Conservation (phyloP, 2,888 invertebrate genomes). For the Emesis russula region DNA sequence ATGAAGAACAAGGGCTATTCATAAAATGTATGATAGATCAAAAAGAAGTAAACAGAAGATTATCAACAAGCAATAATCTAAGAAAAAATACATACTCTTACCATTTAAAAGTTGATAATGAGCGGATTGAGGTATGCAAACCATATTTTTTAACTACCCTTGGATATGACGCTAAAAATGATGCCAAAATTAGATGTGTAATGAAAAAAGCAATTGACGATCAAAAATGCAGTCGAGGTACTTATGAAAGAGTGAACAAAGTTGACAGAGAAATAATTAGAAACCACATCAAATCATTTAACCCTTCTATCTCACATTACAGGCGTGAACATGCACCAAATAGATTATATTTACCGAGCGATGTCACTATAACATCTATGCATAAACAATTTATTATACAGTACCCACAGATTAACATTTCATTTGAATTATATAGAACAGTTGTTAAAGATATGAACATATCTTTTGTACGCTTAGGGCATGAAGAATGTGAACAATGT, state of each 20-base stretch:
- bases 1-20: too few species aligned
- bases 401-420: not conserved
- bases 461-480: slow-evolving; percentile 9
- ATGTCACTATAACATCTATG: not conserved
- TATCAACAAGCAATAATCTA: too few species aligned
- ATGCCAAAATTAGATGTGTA: too few species aligned
- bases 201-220: slow-evolving; percentile 10
- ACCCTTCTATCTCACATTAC: slow-evolving; percentile 17
- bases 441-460: slow-evolving; percentile 29
- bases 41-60: not conserved
- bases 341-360: slow-evolving; percentile 11
- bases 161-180: too few species aligned
- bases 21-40: not conserved
- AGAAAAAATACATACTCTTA: too few species aligned
- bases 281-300: slow-evolving; percentile 21
- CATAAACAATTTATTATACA: not conserved
- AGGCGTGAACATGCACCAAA: slow-evolving; percentile 14
- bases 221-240: not conserved
- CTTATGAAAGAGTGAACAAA: not conserved
- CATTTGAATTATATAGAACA: not conserved
- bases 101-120: too few species aligned
- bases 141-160: too few species aligned
- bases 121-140: too few species aligned
- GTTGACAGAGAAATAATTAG: slow-evolving; percentile 1
- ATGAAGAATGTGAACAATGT: slow-evolving; percentile 26